Conservation (phyloP, 2,797 vertebrate species). For the Eutrigla gurnardus region DNA sequence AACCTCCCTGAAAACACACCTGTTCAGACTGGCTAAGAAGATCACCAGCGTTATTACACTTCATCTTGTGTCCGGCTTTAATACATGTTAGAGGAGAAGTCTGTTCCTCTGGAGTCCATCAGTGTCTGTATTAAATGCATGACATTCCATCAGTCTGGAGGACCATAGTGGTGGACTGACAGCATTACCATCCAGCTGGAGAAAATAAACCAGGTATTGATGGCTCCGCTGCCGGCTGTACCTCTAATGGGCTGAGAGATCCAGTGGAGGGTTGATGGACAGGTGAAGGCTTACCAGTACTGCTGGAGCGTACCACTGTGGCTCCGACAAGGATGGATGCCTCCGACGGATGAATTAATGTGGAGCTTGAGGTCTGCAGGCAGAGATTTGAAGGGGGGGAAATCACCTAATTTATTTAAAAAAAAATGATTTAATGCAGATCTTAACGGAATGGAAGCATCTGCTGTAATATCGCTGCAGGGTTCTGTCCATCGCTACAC, state of each 20-base stretch:
- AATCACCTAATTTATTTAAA: neutral
- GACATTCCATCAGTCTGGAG: neutral
- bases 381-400: conserved; percentile 3
- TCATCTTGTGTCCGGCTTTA: neutral
- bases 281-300: conserved; percentile 32
- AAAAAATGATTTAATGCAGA: conserved; percentile 13
- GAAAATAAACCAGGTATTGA: conserved; percentile 6
- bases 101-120: no score
- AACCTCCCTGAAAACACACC: neutral
- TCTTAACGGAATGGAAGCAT: conserved; percentile 26
- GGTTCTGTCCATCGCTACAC: conserved; percentile 18
- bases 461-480: conserved; percentile 14
- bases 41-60: neutral
- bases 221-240: neutral
- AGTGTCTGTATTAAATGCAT: no score
- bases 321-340: conserved; percentile 15
- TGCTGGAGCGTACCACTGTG: neutral
- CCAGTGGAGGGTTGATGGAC: conserved; percentile 27
- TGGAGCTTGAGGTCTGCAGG: neutral
- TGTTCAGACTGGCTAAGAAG: neutral
- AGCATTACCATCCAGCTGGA: neutral
- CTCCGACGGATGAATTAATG: conserved; percentile 20
- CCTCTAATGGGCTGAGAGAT: conserved; percentile 3
- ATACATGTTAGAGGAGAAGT: neutral
- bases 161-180: neutral